phyloP scores from a whole-genome alignment of 2,113 vertebrate genomes.

The Tautogolabrus adspersus region DNA sequence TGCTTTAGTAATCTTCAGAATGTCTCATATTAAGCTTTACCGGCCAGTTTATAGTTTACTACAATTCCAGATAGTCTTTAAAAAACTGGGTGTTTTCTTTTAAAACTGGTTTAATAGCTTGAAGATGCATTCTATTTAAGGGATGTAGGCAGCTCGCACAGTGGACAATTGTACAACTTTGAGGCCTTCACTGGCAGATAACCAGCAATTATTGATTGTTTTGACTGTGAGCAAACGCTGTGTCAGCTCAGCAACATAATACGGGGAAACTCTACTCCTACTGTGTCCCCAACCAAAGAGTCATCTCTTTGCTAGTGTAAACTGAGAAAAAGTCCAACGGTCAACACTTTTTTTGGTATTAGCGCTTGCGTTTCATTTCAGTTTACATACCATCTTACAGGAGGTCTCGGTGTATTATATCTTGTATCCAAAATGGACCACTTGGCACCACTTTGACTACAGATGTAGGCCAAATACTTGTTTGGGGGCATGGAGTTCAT shows the following conservation, averaged over 20 bases:
- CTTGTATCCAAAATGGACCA: neutral
- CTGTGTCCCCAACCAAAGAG: constrained; percentile 18
- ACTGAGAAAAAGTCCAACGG: constrained; percentile 11
- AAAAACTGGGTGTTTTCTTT: neutral
- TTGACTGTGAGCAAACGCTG: constrained; percentile 61
- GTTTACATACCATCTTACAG: neutral
- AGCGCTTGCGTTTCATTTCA: neutral
- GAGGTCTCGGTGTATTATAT: neutral
- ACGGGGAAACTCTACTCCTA: constrained; percentile 28
- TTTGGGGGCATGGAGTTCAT: constrained; percentile 54
- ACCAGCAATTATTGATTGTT: constrained; percentile 76
- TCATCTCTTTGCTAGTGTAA: constrained; percentile 39
- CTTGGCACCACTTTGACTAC: constrained; percentile 21
- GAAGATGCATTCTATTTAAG: neutral
- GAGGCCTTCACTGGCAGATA: constrained; percentile 47
- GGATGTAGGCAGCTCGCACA: constrained; percentile 29
- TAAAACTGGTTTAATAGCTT: neutral
- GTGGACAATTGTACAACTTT: constrained; percentile 54
- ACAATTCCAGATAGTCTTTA: neutral
- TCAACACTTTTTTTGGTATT: neutral
- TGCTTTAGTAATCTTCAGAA: too few species aligned
- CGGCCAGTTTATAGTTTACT: neutral
- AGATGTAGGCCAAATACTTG: constrained; percentile 29
- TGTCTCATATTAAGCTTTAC: too few species aligned
- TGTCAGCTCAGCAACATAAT: constrained; percentile 59